Conservation (phyloP, 2,113 vertebrate genomes). For the Mustela lutreola region DNA sequence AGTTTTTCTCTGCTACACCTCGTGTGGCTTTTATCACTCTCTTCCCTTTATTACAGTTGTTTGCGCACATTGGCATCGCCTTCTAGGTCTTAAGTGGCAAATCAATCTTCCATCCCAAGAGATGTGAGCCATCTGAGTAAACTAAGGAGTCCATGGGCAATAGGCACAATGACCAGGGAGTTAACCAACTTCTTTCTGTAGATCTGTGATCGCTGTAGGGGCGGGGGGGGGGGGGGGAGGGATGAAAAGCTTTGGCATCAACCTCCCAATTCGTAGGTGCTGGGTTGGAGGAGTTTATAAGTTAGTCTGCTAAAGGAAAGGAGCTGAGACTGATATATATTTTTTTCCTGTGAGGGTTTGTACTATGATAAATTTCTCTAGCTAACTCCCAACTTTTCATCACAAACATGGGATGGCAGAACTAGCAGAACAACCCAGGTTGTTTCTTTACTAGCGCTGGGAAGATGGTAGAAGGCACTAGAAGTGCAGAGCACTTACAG, state of each 20-base stretch:
- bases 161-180: neutral
- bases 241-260: conserved; percentile 6
- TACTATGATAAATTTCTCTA: neutral
- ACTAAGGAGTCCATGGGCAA: neutral
- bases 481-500: neutral
- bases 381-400: neutral
- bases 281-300: conserved; percentile 9
- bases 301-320: conserved; percentile 15
- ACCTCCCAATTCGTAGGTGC: neutral
- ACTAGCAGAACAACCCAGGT: neutral
- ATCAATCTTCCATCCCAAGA: neutral
- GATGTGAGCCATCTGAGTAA: neutral
- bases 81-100: neutral
- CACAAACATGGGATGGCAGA: neutral
- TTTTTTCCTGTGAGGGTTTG: neutral
- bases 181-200: conserved; percentile 3
- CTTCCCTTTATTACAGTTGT: neutral
- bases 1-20: neutral
- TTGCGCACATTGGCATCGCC: neutral
- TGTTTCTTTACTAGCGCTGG: neutral
- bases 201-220: neutral
- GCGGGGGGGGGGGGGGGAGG: neutral
- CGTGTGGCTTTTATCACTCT: neutral
- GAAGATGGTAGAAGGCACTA: neutral
- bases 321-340: neutral